Percentiles rank a stretch among this genome's conserved stretches.
phyloP scores from a whole-genome alignment of 2,113 vertebrate genomes.

The Zapornia atra region DNA sequence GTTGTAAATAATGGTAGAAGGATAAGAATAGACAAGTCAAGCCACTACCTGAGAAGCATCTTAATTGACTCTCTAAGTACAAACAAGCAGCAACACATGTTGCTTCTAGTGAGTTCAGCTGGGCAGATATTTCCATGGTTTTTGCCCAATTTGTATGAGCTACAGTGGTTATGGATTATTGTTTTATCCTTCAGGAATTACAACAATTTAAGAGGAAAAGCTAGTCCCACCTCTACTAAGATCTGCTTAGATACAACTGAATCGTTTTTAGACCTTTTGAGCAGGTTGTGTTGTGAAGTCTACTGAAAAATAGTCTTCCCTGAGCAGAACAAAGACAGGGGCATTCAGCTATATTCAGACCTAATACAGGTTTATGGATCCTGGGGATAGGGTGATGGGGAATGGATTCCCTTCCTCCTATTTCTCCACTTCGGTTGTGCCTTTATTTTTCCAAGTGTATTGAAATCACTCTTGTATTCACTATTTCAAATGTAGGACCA shows the following conservation, averaged over 20 bases:
- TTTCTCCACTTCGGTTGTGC: not conserved
- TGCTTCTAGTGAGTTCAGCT: not conserved
- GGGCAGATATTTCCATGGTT: not conserved
- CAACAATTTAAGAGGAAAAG: not conserved
- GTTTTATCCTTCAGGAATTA: not conserved
- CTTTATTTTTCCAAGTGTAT: not conserved
- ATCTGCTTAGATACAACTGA: not conserved
- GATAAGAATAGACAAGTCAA: slow-evolving; percentile 24
- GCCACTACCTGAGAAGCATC: slow-evolving; percentile 25
- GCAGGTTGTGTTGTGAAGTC: not conserved
- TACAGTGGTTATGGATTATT: not conserved
- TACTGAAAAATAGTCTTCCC: not conserved
- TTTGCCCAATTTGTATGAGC: not conserved
- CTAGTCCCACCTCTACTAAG: no score
- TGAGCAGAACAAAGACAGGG: not conserved
- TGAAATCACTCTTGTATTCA: not conserved
- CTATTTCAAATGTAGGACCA: not conserved
- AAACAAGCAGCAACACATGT: not conserved
- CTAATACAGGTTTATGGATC: not conserved
- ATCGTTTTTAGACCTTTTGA: not conserved
- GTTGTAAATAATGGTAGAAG: slow-evolving; percentile 46
- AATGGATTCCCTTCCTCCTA: not conserved
- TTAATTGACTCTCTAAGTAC: not conserved
- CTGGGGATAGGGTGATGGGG: not conserved
- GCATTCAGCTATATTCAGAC: not conserved